Evolutionary conservation across 2,113 vertebrate species (phyloP), one percentile per base, ranked within the genome.

Genomic region (Tamias sibiricus): DNA sequence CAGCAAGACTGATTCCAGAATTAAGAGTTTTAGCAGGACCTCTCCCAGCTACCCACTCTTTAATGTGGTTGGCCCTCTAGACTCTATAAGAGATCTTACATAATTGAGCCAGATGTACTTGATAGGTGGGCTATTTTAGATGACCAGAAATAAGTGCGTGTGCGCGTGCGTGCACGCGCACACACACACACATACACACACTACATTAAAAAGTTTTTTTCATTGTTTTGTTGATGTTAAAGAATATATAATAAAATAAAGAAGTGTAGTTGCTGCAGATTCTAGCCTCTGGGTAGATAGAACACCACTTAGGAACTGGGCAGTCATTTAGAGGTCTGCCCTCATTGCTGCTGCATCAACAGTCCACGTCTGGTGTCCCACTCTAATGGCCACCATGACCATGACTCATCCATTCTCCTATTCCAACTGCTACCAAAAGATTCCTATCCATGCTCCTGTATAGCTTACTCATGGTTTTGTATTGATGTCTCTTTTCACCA

Each of bases 1-100:
- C 7, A 88, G 19, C 52, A 72, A 96, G 69, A 57, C 22, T 52
- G 40, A 83, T 22, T 95, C 24, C 49, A 96, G 84, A 82, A 82
- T 68, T 72, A n/a, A 30, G 26, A 35, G 85, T 37, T 89, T 57
- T 47, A 13, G 77, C 87, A 37, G 84, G 32, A 74, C 13, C 6
- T 72, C 54, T 86, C 49, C 42, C 42, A 54, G n/a, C 74, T 91
- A 86, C 26, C 22, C 69, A 35, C 85, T 47, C 69, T 79, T 86
- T 91, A 54, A 62, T 47, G 66, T 47, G 37, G 28, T 86, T 19
- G 12, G 26, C 40, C 66, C 82, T 87, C 87, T 20, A 40, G 32
- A n/a, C 4, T 71, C 72, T 71, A 5, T 54, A 26, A 94, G 35
- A 88, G 35, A 82, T 2, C 12, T 68, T 88, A 68, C 8, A 86